A percentile compares a stretch with the other conserved stretches of the same genome.
These are phyloP conservation scores for Calameuta filiformis DNA, from an alignment of 2,888 invertebrate species.

Conservation along the genomic window DNA sequence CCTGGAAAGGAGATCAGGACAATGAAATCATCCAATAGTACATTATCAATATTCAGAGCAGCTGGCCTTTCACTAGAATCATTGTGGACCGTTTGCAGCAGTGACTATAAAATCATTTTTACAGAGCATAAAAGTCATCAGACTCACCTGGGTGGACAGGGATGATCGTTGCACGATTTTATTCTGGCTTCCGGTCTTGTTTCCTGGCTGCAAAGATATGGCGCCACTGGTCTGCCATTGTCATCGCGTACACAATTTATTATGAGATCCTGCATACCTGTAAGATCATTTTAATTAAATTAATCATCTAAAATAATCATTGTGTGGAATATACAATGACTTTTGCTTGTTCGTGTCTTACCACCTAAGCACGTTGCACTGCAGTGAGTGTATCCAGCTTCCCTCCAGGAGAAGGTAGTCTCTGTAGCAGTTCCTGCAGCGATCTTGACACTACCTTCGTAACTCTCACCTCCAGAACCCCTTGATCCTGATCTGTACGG, in stretches of 20 bases:
- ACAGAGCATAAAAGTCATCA: slow-evolving; percentile 30
- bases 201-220: slow-evolving; percentile 86
- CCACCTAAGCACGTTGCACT: slow-evolving; percentile 94
- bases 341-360: slow-evolving; percentile 56
- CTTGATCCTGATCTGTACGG: slow-evolving; percentile 54
- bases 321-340: neutral
- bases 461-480: slow-evolving; percentile 36
- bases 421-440: slow-evolving; percentile 78
- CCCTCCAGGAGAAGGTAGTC: slow-evolving; percentile 89
- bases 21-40: neutral
- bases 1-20: slow-evolving; percentile 57
- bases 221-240: slow-evolving; percentile 87
- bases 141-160: slow-evolving; percentile 88
- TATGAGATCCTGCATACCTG: slow-evolving; percentile 81
- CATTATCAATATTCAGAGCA: neutral
- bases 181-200: slow-evolving; percentile 90
- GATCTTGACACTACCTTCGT: slow-evolving; percentile 67
- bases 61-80: neutral
- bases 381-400: slow-evolving; percentile 91
- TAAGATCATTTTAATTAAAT: slow-evolving; percentile 14
- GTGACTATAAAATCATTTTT: neutral
- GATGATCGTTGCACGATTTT: slow-evolving; percentile 92
- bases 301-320: neutral
- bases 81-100: neutral
- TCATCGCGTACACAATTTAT: slow-evolving; percentile 90